Conservation (phyloP, 1,140 invertebrate genomes). For the Eubasilissa regina region DNA sequence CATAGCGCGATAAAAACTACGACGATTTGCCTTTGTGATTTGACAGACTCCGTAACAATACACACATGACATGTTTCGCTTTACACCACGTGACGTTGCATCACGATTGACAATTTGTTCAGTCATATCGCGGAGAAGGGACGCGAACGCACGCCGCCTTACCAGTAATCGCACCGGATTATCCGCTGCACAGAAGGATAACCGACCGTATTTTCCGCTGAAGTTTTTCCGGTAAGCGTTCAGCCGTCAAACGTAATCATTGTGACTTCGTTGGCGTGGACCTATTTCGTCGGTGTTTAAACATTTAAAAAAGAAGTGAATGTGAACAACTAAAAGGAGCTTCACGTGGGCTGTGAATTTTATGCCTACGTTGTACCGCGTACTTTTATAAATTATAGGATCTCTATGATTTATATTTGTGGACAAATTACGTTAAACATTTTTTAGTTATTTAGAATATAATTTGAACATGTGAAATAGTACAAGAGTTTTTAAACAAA, state of each 20-base stretch:
- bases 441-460: too few relatives aligned
- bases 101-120: slow-evolving; percentile 32
- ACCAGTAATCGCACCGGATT: neutral
- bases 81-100: slow-evolving; percentile 25
- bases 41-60: slow-evolving; percentile 6
- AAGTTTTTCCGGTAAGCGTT: neutral
- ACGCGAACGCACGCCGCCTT: neutral
- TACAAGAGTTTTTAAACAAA: too few relatives aligned
- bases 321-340: too few relatives aligned
- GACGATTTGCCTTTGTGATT: slow-evolving; percentile 32
- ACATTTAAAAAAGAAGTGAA: too few relatives aligned
- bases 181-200: neutral
- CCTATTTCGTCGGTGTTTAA: too few relatives aligned
- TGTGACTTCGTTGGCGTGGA: neutral
- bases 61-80: slow-evolving; percentile 16
- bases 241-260: neutral
- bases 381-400: too few relatives aligned
- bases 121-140: neutral
- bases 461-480: too few relatives aligned
- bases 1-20: slow-evolving; percentile 12
- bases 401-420: too few relatives aligned
- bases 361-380: too few relatives aligned
- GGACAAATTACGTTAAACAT: too few relatives aligned
- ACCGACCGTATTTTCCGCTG: neutral
- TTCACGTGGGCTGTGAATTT: too few relatives aligned